Base-by-base conservation (phyloP, 2,888 invertebrate genomes). In the Netelia fuscicornis region DNA sequence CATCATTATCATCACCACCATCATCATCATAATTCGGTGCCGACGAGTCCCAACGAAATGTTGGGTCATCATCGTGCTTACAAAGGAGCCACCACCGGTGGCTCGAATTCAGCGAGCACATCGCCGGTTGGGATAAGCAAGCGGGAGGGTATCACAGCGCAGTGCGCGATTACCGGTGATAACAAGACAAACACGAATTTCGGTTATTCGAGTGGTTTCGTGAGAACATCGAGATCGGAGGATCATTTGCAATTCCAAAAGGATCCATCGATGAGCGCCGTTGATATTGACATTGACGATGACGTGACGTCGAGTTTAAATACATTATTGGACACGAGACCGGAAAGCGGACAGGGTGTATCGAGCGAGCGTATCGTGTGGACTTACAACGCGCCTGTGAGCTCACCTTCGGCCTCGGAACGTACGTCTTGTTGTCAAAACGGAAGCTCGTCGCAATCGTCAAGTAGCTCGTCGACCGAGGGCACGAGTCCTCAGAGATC, bases 291-390 rank as follows among this genome's bases (percentile, higher is more conserved):
- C 91, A 97, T 98, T 93, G 98, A 98, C 93, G 98, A 98, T 94
- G 98, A 98, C 94, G 97, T 98, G 92, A 98, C 98, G 92, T 98
- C 98, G 93, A 98, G 98, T 87, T 95, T 98, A 86, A 98, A 98
- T 94, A 98, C 98, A 85, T 95, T 98, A 84, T 95, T 98, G 88
- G 98, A 98, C 94, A 98, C 97, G 71, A 95, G 96, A 89, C 95
- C 95, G 83, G 96, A 95, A 90, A 95, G 92, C 93, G 90, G 95
- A 92, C 95, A 95, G 79, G 95, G 95, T 91, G 94, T 95, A 75
- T 91, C 93, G 52, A 94, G 94, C 91, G 95, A 95, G 93, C 96
- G 98, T 90, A 97, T 98, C 92, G 97, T 98, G 74, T 98, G 98
- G 98, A 98, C 98, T 74, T 98, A 97, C 95, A 98, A 98, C 95